Percentiles rank a stretch among this genome's conserved stretches.
Evolutionary conservation across 2,113 vertebrate genomes (phyloP).

Genomic region (Pantherophis guttatus): DNA sequence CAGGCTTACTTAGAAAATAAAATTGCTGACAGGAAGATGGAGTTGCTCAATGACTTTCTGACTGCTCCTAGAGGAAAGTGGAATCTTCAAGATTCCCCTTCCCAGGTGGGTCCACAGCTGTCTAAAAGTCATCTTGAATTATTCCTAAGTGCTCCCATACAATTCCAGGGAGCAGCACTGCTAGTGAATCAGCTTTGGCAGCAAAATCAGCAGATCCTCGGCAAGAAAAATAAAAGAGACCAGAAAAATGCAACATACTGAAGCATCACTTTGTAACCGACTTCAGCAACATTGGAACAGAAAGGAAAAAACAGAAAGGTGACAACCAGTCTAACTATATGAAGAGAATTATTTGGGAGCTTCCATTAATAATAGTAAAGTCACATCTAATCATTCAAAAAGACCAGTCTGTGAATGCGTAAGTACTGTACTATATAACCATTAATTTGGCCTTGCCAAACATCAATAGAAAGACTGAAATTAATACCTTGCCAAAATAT

Average conservation of each 20-base stretch:
- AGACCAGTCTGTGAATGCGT: background rate
- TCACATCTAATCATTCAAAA: background rate
- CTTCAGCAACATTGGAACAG: background rate
- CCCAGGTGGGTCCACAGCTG: background rate
- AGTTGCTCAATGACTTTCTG: background rate
- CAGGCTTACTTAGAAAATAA: background rate
- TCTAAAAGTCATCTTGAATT: background rate
- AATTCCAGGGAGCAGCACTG: background rate
- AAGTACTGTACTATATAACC: background rate
- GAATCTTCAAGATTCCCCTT: background rate
- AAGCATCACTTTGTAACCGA: background rate
- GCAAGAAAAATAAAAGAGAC: background rate
- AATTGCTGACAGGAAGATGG: background rate
- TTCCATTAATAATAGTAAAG: background rate
- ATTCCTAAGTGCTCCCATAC: background rate
- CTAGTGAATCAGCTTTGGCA: background rate
- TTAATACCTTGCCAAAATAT: background rate
- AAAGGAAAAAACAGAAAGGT: background rate
- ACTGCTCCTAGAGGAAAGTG: background rate
- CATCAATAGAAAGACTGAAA: background rate
- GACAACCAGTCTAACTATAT: background rate
- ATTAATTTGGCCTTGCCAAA: background rate
- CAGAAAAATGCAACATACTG: background rate
- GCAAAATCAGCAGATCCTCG: background rate
- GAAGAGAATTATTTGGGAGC: background rate